These are phyloP conservation scores for Myopa testacea DNA, from an alignment of 2,888 invertebrate genomes.

Conservation along the genomic window DNA sequence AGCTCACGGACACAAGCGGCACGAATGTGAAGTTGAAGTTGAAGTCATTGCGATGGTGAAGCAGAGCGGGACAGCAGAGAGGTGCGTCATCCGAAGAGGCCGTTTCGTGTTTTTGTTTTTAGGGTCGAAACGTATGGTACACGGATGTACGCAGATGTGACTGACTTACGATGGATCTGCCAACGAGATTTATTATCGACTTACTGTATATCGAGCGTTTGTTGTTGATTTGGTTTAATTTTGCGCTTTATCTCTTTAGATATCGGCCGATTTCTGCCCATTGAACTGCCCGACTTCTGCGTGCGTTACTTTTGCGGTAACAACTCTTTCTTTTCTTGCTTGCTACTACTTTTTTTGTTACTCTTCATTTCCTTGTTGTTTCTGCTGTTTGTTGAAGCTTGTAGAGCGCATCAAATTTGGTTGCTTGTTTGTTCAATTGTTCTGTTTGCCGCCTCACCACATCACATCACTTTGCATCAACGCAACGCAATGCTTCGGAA, in stretches of 20 bases:
- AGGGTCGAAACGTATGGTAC: background rate
- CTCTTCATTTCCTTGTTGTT: background rate
- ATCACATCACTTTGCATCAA: slow-evolving; percentile 1
- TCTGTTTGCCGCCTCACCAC: slow-evolving; percentile 35
- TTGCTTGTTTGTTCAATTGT: slow-evolving; percentile 33
- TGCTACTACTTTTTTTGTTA: background rate
- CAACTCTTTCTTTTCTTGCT: background rate
- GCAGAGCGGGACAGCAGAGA: background rate
- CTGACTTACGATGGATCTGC: too few species aligned
- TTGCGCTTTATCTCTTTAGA: background rate
- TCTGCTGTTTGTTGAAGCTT: too few species aligned
- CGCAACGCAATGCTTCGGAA: background rate
- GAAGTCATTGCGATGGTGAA: background rate
- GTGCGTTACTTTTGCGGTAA: background rate
- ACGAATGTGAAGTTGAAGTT: background rate
- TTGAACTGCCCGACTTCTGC: background rate
- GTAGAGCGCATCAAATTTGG: slow-evolving; percentile 26
- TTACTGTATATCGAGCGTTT: too few species aligned
- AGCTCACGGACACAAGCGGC: background rate
- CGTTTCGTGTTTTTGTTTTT: background rate
- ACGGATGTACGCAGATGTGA: too few species aligned
- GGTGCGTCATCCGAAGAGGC: background rate
- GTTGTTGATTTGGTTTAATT: too few species aligned
- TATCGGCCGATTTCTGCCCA: background rate
- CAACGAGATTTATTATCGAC: too few species aligned